These are phyloP conservation scores for Hycleus phaleratus DNA, from an alignment of 1,140 invertebrate species.

Conservation along the genomic window DNA sequence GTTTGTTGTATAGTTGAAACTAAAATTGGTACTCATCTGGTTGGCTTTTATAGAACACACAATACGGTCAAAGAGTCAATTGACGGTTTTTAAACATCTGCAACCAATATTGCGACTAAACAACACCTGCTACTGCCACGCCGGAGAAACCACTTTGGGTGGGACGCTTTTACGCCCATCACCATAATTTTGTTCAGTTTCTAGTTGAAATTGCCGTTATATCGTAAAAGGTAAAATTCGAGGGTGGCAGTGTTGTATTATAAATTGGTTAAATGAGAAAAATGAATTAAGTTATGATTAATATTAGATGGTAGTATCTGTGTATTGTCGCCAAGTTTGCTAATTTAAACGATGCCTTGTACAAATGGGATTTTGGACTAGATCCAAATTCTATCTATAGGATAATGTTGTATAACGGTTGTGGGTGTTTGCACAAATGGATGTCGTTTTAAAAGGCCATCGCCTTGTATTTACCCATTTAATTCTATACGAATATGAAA, in stretches of 20 bases:
- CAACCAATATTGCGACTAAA: background rate
- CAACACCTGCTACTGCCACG: background rate
- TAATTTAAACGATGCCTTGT: too few relatives aligned
- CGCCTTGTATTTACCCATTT: too few relatives aligned
- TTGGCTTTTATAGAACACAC: background rate
- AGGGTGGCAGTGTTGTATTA: background rate
- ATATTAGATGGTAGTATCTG: too few relatives aligned
- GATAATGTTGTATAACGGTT: too few relatives aligned
- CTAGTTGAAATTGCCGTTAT: background rate
- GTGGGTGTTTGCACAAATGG: too few relatives aligned
- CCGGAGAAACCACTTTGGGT: background rate
- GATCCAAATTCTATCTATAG: too few relatives aligned
- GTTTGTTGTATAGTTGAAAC: background rate
- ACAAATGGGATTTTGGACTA: too few relatives aligned
- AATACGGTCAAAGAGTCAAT: background rate
- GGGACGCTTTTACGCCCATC: background rate
- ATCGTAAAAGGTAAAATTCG: background rate
- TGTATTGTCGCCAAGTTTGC: too few relatives aligned
- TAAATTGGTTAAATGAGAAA: background rate
- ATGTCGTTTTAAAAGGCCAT: too few relatives aligned
- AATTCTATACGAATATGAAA: too few relatives aligned
- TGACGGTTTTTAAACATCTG: background rate
- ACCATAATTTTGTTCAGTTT: background rate
- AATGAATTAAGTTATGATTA: too few relatives aligned
- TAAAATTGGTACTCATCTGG: background rate